phyloP scores from a whole-genome alignment of 2,888 invertebrate genomes.

The Sinhomidia bicolor region DNA sequence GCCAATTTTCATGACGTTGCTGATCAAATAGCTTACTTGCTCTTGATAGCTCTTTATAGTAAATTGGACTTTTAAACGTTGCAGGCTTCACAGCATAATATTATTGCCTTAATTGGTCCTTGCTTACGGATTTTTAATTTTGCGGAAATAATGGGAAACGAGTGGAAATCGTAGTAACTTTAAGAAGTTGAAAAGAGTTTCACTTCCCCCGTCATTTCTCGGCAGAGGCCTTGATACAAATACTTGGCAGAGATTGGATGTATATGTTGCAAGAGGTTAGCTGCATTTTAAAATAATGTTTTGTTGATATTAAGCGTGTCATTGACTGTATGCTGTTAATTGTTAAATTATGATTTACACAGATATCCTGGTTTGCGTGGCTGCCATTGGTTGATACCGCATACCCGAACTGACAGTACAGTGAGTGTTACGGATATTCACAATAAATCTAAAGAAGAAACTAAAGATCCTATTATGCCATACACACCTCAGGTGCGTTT shows the following conservation, averaged over 20 bases:
- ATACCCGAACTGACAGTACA: constrained; percentile 69
- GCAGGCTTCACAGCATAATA: too few relatives aligned
- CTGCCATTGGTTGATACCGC: constrained; percentile 76
- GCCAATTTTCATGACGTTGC: too few relatives aligned
- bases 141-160: constrained; percentile 11
- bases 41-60: too few relatives aligned
- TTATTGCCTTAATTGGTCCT: too few relatives aligned
- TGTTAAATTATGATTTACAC: background rate
- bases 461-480: constrained; percentile 74
- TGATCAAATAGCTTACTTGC: too few relatives aligned
- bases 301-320: background rate
- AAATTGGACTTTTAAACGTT: too few relatives aligned
- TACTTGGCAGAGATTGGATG: constrained; percentile 78
- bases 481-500: constrained; percentile 74
- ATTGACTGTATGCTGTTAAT: background rate
- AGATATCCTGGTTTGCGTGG: constrained; percentile 77
- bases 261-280: constrained; percentile 77
- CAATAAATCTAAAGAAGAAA: constrained; percentile 63
- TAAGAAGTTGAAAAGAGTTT: constrained; percentile 25
- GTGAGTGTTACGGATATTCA: constrained; percentile 69
- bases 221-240: constrained; percentile 26
- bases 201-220: constrained; percentile 42
- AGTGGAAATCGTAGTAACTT: constrained; percentile 15
- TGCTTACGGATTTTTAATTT: background rate
- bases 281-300: background rate